Evolutionary conservation across 2,888 invertebrate genomes (phyloP).

Genomic region (Baccha elongata): DNA sequence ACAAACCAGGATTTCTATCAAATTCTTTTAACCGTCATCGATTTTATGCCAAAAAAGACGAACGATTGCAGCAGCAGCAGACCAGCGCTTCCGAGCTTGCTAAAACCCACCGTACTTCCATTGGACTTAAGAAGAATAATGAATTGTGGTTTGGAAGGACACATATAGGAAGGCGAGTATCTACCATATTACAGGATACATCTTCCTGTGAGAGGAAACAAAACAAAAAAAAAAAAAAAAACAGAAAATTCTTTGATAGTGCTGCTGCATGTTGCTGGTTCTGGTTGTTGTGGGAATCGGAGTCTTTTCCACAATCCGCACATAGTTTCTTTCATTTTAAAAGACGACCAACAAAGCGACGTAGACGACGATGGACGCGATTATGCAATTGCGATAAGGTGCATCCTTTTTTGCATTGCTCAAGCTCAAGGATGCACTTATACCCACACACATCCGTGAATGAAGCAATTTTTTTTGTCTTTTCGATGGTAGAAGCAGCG

Average conservation of each 20-base stretch:
- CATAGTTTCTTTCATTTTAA: slow-evolving; percentile 29
- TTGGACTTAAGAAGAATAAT: slow-evolving; percentile 72
- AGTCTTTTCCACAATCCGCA: slow-evolving; percentile 45
- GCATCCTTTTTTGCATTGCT: slow-evolving; percentile 55
- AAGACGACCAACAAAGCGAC: slow-evolving; percentile 7
- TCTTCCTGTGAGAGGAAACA: slow-evolving; percentile 18
- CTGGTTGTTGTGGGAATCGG: slow-evolving; percentile 56
- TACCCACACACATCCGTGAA: neutral
- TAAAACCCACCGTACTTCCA: slow-evolving; percentile 60
- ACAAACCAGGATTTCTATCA: slow-evolving; percentile 53
- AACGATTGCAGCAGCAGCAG: slow-evolving; percentile 67
- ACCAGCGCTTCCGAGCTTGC: slow-evolving; percentile 30
- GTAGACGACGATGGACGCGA: slow-evolving; percentile 6
- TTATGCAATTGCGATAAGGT: slow-evolving; percentile 49
- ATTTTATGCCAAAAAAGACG: slow-evolving; percentile 72
- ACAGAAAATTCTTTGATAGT: slow-evolving; percentile 38
- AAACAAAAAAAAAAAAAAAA: slow-evolving; percentile 1
- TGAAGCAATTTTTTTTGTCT: slow-evolving; percentile 30
- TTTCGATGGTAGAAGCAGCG: slow-evolving; percentile 42
- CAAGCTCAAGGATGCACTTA: slow-evolving; percentile 41
- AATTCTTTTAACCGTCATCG: slow-evolving; percentile 67
- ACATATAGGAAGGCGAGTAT: slow-evolving; percentile 40
- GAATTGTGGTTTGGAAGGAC: slow-evolving; percentile 52
- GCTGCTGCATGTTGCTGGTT: neutral
- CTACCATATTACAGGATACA: slow-evolving; percentile 47